Percentiles rank a stretch among this genome's conserved stretches.
phyloP scores from a whole-genome alignment of 2,113 vertebrate species.

The Myiozetetes cayanensis region DNA sequence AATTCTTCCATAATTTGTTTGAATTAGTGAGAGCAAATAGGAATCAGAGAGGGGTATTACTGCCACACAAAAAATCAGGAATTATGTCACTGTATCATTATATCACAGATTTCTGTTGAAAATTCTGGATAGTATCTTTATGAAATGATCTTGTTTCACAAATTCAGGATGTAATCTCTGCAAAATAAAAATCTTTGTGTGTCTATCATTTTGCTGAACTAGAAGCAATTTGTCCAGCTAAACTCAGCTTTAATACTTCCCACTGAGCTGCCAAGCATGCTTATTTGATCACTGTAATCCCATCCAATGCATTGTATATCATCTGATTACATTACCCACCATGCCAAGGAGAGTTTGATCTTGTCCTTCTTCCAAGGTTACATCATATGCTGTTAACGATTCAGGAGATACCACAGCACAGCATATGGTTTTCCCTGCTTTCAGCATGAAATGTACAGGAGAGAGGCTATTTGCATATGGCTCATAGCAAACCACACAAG shows the following conservation, averaged over 20 bases:
- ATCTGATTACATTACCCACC: conserved; percentile 11
- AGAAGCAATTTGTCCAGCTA: neutral
- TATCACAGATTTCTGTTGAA: neutral
- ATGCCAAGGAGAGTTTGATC: neutral
- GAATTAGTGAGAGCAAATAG: neutral
- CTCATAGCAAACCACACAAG: conserved; percentile 31
- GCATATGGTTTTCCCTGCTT: conserved; percentile 57
- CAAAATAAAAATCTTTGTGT: neutral
- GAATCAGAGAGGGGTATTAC: neutral
- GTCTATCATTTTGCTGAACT: neutral
- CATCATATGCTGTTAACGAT: neutral
- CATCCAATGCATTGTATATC: neutral
- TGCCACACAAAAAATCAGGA: neutral
- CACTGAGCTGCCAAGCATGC: neutral
- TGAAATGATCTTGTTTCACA: neutral
- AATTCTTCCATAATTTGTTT: neutral
- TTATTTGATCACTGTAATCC: neutral
- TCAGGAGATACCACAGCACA: neutral
- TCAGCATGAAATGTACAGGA: conserved; percentile 57
- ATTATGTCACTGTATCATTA: neutral
- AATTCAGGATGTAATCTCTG: neutral
- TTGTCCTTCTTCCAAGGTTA: conserved; percentile 34
- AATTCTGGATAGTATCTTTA: neutral
- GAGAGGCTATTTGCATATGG: conserved; percentile 62
- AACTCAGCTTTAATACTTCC: neutral